phyloP scores from a whole-genome alignment of 1,140 invertebrate genomes.

The Pseudachorutes palmiensis region DNA sequence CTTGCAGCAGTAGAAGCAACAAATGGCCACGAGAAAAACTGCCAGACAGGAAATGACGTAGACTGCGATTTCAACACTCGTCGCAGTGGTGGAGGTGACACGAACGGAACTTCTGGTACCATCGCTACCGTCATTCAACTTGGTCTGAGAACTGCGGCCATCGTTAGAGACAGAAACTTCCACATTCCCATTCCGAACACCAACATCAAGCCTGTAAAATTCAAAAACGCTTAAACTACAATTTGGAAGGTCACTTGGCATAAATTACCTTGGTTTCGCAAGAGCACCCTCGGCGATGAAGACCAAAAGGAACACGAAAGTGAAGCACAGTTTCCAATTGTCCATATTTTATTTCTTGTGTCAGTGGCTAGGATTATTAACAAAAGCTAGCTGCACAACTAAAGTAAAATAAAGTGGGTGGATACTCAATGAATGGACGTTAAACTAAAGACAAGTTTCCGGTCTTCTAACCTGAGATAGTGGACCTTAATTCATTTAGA shows the following conservation, averaged over 20 bases:
- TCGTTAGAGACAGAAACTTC: no score
- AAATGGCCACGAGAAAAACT: background rate
- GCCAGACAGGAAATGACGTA: conserved; percentile 1
- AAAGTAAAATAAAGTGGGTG: no score
- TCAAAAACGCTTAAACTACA: no score
- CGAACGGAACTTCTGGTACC: background rate
- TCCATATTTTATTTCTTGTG: background rate
- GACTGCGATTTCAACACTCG: background rate
- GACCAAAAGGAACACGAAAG: background rate
- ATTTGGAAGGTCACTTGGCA: background rate
- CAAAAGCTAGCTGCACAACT: background rate
- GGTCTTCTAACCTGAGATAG: no score
- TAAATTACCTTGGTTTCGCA: background rate
- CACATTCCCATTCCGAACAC: background rate
- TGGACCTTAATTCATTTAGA: no score
- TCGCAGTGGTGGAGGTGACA: background rate
- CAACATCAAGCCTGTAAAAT: background rate
- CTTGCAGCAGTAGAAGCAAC: conserved; percentile 8
- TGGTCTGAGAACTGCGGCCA: background rate
- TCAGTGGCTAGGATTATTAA: no score
- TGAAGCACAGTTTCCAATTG: background rate
- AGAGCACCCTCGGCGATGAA: background rate
- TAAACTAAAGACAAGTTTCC: no score
- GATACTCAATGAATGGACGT: no score
- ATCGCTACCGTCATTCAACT: background rate